Conservation (phyloP, 2,797 vertebrate genomes). For the Sebastes trivittatus region DNA sequence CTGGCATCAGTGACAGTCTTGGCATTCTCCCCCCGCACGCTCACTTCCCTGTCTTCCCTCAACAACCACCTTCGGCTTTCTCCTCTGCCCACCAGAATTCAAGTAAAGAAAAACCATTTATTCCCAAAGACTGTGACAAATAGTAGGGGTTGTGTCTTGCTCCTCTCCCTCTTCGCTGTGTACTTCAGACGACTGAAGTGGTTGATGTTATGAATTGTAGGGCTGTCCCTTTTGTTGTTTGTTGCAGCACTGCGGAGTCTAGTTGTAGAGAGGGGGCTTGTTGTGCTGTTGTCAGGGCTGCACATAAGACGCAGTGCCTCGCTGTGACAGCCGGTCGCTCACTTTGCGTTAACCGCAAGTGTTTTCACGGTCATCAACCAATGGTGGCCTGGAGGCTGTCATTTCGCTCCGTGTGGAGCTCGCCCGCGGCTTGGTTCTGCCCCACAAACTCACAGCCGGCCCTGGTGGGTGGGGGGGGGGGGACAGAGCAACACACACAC, state of each 20-base stretch:
- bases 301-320: conserved; percentile 56
- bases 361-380: conserved; percentile 84
- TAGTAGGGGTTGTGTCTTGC: conserved; percentile 47
- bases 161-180: conserved; percentile 35
- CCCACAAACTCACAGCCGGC: conserved; percentile 83
- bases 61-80: conserved; percentile 39
- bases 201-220: conserved; percentile 57
- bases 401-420: conserved; percentile 74
- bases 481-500: conserved; percentile 32
- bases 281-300: conserved; percentile 69
- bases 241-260: conserved; percentile 66
- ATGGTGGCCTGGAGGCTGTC: conserved; percentile 79
- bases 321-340: conserved; percentile 77
- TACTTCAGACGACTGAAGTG: conserved; percentile 55
- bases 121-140: conserved; percentile 66
- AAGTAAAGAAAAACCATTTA: conserved; percentile 59
- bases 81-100: conserved; percentile 45
- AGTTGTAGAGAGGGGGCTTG: conserved; percentile 49
- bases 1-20: conserved; percentile 64
- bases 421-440: conserved; percentile 79
- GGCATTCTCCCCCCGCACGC: conserved; percentile 40
- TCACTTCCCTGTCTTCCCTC: conserved; percentile 25
- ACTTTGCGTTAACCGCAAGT: conserved; percentile 80
- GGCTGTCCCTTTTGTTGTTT: conserved; percentile 54
- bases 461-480: conserved; percentile 39